Conservation (phyloP, 2,888 invertebrate species). For the Heliconius sara region DNA sequence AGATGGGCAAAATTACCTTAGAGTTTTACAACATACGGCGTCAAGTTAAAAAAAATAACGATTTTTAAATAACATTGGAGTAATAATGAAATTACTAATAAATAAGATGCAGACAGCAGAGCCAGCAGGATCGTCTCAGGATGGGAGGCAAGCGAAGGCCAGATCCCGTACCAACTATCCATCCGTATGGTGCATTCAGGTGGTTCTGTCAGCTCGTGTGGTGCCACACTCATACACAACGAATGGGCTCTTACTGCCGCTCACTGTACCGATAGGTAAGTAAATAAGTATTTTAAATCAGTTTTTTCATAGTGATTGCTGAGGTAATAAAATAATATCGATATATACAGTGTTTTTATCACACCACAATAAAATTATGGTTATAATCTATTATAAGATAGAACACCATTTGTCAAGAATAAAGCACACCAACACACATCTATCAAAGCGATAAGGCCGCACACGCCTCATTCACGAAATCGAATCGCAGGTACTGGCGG, state of each 20-base stretch:
- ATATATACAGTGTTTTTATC: no score
- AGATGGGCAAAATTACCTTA: no score
- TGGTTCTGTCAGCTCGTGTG: slow-evolving; percentile 63
- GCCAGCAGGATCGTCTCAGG: slow-evolving; percentile 62
- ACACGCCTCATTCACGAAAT: no score
- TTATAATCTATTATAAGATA: no score
- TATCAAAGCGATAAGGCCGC: no score
- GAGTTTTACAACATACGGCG: neutral
- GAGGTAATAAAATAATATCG: no score
- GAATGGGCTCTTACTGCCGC: slow-evolving; percentile 55
- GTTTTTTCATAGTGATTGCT: no score
- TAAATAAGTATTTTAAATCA: neutral
- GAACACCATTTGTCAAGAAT: no score
- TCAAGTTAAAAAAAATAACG: neutral
- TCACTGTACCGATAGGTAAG: slow-evolving; percentile 63
- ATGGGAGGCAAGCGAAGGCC: slow-evolving; percentile 66
- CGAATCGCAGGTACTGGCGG: no score
- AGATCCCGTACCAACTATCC: slow-evolving; percentile 68
- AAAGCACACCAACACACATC: no score
- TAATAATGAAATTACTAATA: neutral
- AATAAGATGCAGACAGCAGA: slow-evolving; percentile 9
- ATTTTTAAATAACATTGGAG: neutral
- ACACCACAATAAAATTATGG: no score
- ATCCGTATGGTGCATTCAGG: slow-evolving; percentile 60
- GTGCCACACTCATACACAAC: slow-evolving; percentile 59